Percentiles rank a stretch among this genome's conserved stretches.
Conservation (phyloP, 2,113 vertebrate species). For the Nothocercus nigrocapillus region DNA sequence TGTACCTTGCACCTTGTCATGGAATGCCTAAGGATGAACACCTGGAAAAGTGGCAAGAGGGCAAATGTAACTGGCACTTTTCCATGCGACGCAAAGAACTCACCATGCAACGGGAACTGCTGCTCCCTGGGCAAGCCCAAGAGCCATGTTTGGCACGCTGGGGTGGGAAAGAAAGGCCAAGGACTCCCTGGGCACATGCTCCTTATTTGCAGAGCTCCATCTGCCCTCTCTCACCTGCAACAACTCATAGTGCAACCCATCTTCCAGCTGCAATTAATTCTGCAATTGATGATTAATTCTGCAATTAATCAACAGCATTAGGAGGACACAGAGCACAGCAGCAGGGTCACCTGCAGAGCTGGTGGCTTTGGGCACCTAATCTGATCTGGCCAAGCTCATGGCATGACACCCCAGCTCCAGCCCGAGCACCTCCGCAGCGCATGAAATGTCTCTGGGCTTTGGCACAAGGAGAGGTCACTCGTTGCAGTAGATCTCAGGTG, state of each 20-base stretch:
- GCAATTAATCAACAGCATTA: fast-evolving
- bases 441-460: fast-evolving
- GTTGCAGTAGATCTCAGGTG: not conserved
- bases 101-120: not conserved
- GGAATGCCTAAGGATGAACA: not conserved
- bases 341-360: not conserved
- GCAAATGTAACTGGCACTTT: not conserved
- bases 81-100: not conserved
- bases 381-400: too few relatives aligned
- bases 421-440: not conserved
- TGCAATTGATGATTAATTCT: not conserved
- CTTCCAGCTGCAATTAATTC: not conserved
- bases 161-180: not conserved
- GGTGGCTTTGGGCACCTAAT: not conserved
- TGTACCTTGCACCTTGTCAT: not conserved
- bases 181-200: not conserved
- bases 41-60: not conserved
- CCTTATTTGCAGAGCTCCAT: not conserved
- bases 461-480: not conserved
- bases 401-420: not conserved
- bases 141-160: not conserved
- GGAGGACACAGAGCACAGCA: not conserved
- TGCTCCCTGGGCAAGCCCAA: not conserved
- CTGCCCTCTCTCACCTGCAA: not conserved
- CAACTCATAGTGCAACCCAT: not conserved